Evolutionary conservation across 2,113 vertebrate species (phyloP), one percentile per base, ranked within the genome.

Genomic region (Burhinus oedicnemus): DNA sequence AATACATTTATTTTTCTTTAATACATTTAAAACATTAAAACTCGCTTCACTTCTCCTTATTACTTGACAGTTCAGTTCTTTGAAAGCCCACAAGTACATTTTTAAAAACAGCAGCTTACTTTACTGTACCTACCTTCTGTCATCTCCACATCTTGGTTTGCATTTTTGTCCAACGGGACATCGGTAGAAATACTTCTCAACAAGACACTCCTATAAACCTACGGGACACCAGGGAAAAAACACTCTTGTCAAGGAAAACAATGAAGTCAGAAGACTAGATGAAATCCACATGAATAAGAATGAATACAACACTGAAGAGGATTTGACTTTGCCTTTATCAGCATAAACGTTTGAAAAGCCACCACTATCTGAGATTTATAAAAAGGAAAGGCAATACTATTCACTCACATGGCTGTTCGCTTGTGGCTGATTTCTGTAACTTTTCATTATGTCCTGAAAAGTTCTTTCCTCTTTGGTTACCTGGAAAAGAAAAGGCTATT

Each of bases 391-490:
- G 32, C 23, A 49, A 11, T 42, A 21, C 44, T 42, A 42, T 21
- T 83, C 83, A 98, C 99, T 99, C 95, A 99, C 99, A 2, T 99
- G 99, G 97, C 99, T 99, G 96, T 98, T 98, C 94, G 99, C 99
- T 96, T 99, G 99, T 15, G 99, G 99, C 87, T 99, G 99, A 94
- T 99, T 99, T 94, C 99, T 99, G 66, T 99, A 99, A 97, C 99
- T 99, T 97, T 99, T 99, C 99, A 99, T 99, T 97, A 99, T 99
- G 98, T 99, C 99, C 92, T 99, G 99, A 97, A 99, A 99, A 77
- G 98, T 98, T 98, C 98, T 98, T 92, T 99, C 98, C 94, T 99
- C 99, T 98, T 99, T 99, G 93, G 99, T 98, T 94, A 99, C 99
- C 99, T 99, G 70, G 30, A 90, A 85, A 58, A 86, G 49, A 83